Evolutionary conservation across 2,888 invertebrate genomes (phyloP), one percentile per base, ranked within the genome.

Genomic region (Kuschelorhynchus macadamiae): DNA sequence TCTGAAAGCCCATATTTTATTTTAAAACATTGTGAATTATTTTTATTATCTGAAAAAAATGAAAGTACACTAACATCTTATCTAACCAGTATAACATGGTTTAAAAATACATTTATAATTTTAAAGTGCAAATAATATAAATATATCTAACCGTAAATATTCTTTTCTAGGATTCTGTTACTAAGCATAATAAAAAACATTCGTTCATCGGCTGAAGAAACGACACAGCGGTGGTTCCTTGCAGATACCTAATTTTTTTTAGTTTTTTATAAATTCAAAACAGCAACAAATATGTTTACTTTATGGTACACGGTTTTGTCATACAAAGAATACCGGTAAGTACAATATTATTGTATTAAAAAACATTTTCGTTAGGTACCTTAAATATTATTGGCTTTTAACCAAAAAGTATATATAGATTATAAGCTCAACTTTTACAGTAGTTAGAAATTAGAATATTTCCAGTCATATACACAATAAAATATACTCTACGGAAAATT

Each of bases 281-380:
- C 36, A 49, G 11, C 47, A 30, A 50, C 42, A 52, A 65, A 72
- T 71, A 84, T 84, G 83, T 83, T 84, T 75, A 79, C 83, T 42
- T 75, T 84, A 20, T 84, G 84, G 84, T 83, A 85, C 74, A 76
- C 83, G 47, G 76, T 81, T 66, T 74, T 83, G 62, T 80, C 81
- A 52, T 84, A 81, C 78, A 83, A 79, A 72, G 82, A 83, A 77
- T 81, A 83, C 77, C 79, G 79, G 84, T 85, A 78, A 81, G 83
- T 81, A 39, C 18, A 41, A 56, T 47, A 47, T 44, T 17, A 44
- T 44, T 44, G 14, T 11, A 16, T 18, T 4, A n/a, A 9, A 17
- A 4, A 4, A 9, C 9, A 9, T 18, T 44, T 3, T 44, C 5
- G 25, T 42, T 16, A 42, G 12, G 9, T 42, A 3, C 17, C 16